Base-by-base conservation (phyloP, 2,888 invertebrate species). In the Lordiphosa andalusiaca region DNA sequence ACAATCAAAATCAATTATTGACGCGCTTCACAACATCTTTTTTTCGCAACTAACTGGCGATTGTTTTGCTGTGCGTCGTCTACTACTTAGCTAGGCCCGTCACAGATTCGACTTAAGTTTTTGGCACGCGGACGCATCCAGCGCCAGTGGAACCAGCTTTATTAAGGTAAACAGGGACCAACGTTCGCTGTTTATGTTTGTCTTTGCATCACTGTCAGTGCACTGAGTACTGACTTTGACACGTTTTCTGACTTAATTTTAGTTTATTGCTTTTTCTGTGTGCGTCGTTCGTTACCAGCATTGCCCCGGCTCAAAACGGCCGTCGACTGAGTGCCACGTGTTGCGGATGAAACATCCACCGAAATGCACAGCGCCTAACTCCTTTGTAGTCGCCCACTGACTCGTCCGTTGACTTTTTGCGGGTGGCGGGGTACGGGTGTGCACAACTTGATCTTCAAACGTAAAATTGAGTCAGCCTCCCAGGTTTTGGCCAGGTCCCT, bases 171-270 rank as follows among this genome's bases (percentile, higher is more conserved):
- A 80, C 83, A 84, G 71, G 65, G 80, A 75, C 60, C 85, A 55
- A 61, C 85, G 80, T 48, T 71, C 71, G 67, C 50, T 83, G 76
- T 80, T 84, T 84, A 67, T 80, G 71, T 80, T 78, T 78, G 74
- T 82, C 71, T 80, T 81, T 80, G 73, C 85, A 65, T 78, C 78
- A 72, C 71, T 83, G 85, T 80, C 81, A 77, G 70, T 72, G 74
- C 73, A 62, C 69, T 86, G 73, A 84, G 87, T 69, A 73, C 84
- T 87, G 87, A 87, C 87, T 87, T 87, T 88, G 87, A 88, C 88
- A 88, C 88, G 88, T 86, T 87, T 80, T 86, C 76, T 75, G 75
- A 81, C 73, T 84, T 87, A 85, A 86, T 86, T 86, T 86, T 80
- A 85, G 77, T 85, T 87, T 86, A 86, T 87, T 87, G 83, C 77